phyloP scores from a whole-genome alignment of 2,888 invertebrate species.

The Coleophora deauratella region DNA sequence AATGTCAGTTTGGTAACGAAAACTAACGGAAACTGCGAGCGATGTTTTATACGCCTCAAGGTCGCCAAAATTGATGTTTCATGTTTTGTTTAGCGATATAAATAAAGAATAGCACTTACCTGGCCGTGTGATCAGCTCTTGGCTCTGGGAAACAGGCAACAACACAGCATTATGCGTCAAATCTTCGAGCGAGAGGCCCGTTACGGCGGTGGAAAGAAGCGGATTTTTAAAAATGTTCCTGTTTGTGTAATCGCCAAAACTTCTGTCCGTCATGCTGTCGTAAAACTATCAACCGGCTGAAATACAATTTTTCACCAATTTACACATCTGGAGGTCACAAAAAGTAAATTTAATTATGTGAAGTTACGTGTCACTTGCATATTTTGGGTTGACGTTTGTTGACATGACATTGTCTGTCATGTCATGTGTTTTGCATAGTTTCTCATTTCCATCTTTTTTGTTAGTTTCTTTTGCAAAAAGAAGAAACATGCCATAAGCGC shows the following conservation, averaged over 20 bases:
- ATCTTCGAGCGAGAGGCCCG: conserved; percentile 81
- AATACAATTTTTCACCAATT: conserved; percentile 53
- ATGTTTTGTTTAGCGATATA: conserved; percentile 10
- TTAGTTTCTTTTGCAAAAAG: too few species aligned
- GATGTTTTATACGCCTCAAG: conserved; percentile 34
- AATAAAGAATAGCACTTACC: conserved; percentile 54
- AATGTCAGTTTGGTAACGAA: conserved; percentile 33
- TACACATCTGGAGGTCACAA: conserved; percentile 69
- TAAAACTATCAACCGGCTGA: conserved; percentile 36
- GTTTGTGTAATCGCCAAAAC: conserved; percentile 59
- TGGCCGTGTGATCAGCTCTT: conserved; percentile 49
- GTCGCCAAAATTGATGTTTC: conserved; percentile 21
- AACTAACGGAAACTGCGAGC: conserved; percentile 27
- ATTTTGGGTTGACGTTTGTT: conserved; percentile 43
- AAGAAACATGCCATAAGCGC: too few species aligned
- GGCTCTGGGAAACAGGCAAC: conserved; percentile 75
- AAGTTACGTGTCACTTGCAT: conserved; percentile 71
- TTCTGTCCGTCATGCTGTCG: conserved; percentile 59
- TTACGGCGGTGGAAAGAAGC: conserved; percentile 81
- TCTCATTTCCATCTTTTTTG: too few species aligned
- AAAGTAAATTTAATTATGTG: conserved; percentile 63
- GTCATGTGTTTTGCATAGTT: too few species aligned
- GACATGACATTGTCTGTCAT: conserved; percentile 21
- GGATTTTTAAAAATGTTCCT: conserved; percentile 76
- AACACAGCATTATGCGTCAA: conserved; percentile 81